Evolutionary conservation across 2,113 vertebrate species (phyloP).

Genomic region (Tupaia tana): DNA sequence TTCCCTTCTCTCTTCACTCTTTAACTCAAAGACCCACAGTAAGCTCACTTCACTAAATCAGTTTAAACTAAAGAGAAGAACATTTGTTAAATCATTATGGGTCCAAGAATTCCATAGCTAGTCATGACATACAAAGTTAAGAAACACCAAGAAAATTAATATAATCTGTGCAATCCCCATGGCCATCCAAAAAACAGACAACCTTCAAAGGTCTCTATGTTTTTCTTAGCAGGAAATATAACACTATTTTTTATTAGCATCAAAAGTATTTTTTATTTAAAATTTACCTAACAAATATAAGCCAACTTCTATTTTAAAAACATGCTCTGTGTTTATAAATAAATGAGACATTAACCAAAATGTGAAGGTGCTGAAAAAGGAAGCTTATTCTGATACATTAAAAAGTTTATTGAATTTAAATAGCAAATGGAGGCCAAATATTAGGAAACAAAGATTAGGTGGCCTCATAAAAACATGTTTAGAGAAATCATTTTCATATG

Average conservation of each 20-base stretch:
- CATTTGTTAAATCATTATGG: background rate
- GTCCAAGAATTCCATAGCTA: constrained; percentile 1
- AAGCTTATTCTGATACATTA: background rate
- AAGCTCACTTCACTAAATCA: background rate
- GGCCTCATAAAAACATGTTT: background rate
- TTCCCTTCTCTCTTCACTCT: background rate
- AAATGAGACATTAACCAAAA: constrained; percentile 33
- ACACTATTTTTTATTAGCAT: background rate
- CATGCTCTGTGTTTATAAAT: constrained; percentile 5
- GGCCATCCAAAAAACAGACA: background rate
- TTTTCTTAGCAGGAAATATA: background rate
- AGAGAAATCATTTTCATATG: background rate
- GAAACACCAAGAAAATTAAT: constrained; percentile 56
- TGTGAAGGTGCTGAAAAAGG: background rate
- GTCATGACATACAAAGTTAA: constrained; percentile 17
- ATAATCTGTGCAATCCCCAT: background rate
- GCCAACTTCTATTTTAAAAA: constrained; percentile 18
- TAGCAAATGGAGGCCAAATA: background rate
- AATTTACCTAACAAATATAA: background rate
- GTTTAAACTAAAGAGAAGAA: constrained; percentile 2
- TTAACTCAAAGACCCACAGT: background rate
- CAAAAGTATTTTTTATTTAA: background rate
- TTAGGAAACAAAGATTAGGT: background rate
- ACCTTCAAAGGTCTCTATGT: background rate
- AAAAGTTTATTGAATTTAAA: constrained; percentile 4